Evolutionary conservation across 2,797 vertebrate species (phyloP).

Genomic region (Eremophila alpestris): DNA sequence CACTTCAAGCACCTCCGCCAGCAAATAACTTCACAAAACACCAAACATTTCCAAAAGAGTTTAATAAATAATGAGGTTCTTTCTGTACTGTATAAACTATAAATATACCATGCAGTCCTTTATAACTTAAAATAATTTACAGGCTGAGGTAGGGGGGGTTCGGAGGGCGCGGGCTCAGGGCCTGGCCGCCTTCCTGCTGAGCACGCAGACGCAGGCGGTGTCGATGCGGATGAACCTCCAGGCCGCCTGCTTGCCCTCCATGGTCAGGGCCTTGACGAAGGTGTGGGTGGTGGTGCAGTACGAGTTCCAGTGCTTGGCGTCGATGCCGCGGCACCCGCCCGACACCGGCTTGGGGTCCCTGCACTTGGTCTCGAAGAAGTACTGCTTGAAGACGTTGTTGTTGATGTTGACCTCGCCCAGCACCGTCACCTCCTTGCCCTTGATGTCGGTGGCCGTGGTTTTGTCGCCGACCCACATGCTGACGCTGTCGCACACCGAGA

Average conservation of each 20-base stretch:
- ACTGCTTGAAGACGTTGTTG: constrained; percentile 94
- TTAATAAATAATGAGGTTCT: constrained; percentile 97
- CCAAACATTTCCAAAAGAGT: constrained; percentile 81
- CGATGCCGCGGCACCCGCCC: constrained; percentile 91
- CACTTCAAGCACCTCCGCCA: background rate
- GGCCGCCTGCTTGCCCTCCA: constrained; percentile 89
- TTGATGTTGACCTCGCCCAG: constrained; percentile 93
- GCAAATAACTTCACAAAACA: constrained; percentile 21
- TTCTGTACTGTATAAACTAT: constrained; percentile 97
- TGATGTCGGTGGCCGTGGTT: constrained; percentile 94
- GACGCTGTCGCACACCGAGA: constrained; percentile 95
- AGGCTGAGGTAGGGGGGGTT: constrained; percentile 88
- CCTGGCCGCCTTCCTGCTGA: constrained; percentile 90
- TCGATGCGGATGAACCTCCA: constrained; percentile 97
- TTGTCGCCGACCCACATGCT: constrained; percentile 96
- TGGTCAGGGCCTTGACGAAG: constrained; percentile 93
- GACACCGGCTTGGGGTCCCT: constrained; percentile 79
- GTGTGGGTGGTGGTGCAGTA: constrained; percentile 98
- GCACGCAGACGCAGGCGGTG: constrained; percentile 95
- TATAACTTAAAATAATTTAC: constrained; percentile 96
- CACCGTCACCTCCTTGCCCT: constrained; percentile 93
- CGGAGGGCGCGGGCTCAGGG: constrained; percentile 71
- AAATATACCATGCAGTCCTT: constrained; percentile 95
- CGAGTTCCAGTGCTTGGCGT: constrained; percentile 96
- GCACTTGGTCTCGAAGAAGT: constrained; percentile 98